Conservation (phyloP, 2,888 invertebrate genomes). For the Hydroisotoma schaefferi region DNA sequence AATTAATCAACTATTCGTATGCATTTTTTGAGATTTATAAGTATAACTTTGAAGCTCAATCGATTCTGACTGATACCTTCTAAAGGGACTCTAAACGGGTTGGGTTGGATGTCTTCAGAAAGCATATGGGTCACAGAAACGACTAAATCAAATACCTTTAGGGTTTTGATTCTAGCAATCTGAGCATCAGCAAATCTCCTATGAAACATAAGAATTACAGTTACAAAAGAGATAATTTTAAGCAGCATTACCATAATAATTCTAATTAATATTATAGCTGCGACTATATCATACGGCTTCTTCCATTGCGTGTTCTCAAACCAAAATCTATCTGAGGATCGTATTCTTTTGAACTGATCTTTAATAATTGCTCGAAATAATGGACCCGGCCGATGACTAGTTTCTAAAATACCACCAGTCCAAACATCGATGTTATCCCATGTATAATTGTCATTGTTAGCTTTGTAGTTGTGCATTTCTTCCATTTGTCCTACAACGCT, state of each 20-base stretch:
- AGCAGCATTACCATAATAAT: slow-evolving; percentile 1
- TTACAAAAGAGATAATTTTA: slow-evolving; percentile 2
- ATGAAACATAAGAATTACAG: slow-evolving; percentile 19
- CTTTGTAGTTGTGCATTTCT: slow-evolving; percentile 19
- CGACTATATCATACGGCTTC: slow-evolving; percentile 23
- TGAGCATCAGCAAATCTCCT: slow-evolving; percentile 57
- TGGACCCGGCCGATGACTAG: slow-evolving; percentile 55
- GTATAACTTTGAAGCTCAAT: not conserved
- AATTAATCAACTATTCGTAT: not conserved
- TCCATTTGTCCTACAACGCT: slow-evolving; percentile 26
- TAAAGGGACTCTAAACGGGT: slow-evolving; percentile 55
- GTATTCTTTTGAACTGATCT: slow-evolving; percentile 59
- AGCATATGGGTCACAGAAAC: slow-evolving; percentile 56
- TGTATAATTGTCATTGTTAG: not conserved
- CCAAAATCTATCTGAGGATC: slow-evolving; percentile 62
- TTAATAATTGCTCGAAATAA: slow-evolving; percentile 56
- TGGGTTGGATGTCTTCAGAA: slow-evolving; percentile 54
- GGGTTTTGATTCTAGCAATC: slow-evolving; percentile 53
- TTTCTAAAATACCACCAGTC: slow-evolving; percentile 60
- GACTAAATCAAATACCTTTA: slow-evolving; percentile 57
- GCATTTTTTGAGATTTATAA: not conserved
- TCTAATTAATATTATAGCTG: not conserved
- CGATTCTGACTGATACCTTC: slow-evolving; percentile 15
- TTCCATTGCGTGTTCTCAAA: slow-evolving; percentile 55
- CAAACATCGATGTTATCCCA: slow-evolving; percentile 58